These are phyloP conservation scores for Diplosoma virens DNA, from an alignment of 23 tunicate genomes.

Conservation along the genomic window DNA sequence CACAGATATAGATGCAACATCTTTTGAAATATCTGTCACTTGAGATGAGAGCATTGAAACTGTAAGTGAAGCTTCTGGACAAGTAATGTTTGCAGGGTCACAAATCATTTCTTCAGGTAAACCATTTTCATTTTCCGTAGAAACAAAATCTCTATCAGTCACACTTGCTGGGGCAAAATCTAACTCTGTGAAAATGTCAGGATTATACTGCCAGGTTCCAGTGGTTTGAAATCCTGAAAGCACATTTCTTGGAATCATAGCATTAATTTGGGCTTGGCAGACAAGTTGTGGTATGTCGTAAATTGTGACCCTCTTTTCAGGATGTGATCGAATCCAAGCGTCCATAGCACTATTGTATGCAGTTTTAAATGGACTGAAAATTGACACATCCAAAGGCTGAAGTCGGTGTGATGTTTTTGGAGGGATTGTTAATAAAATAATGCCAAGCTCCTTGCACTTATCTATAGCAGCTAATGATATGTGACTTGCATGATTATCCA, in stretches of 20 bases:
- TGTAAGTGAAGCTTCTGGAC: no score
- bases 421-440: conserved; percentile 22
- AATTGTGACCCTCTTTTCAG: neutral
- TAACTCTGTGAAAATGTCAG: neutral
- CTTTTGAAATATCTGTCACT: no score
- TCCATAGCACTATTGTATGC: conserved; percentile 14
- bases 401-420: conserved; percentile 31
- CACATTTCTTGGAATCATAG: neutral
- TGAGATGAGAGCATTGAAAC: no score
- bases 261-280: neutral
- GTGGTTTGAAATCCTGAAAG: conserved; percentile 2
- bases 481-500: conserved; percentile 38
- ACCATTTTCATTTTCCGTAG: no score
- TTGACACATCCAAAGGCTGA: conserved; percentile 21
- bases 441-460: neutral
- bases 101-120: no score
- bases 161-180: conserved; percentile 15
- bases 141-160: neutral
- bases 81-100: no score
- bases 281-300: conserved; percentile 28
- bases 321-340: conserved; percentile 3
- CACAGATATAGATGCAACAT: no score
- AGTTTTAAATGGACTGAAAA: conserved; percentile 13
- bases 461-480: conserved; percentile 24
- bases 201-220: conserved; percentile 5